phyloP scores from a whole-genome alignment of 1,140 invertebrate species.

The Caenorhabditis brenneri region DNA sequence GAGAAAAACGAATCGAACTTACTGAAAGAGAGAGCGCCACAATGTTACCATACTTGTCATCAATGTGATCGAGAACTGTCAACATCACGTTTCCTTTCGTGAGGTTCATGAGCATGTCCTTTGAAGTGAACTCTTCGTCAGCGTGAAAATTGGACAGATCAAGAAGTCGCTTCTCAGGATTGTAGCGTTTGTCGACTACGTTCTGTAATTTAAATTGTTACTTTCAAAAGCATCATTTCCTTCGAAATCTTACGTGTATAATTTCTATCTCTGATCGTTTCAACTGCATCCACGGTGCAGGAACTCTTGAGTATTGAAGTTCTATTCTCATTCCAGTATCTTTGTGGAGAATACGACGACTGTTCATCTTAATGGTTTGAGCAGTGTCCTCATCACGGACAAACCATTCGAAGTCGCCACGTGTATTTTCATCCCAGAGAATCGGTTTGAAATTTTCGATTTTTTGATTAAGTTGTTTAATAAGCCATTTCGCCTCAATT shows the following conservation, averaged over 20 bases:
- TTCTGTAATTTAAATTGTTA: background rate
- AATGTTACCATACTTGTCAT: slow-evolving; percentile 26
- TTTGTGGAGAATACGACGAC: background rate
- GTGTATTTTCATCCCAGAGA: slow-evolving; percentile 1
- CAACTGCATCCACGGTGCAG: slow-evolving; percentile 11
- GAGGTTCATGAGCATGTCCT: slow-evolving; percentile 17
- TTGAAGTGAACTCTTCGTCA: slow-evolving; percentile 18
- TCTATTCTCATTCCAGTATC: background rate
- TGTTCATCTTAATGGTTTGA: background rate
- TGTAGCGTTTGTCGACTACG: slow-evolving; percentile 10
- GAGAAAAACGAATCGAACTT: background rate
- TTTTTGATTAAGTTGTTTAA: slow-evolving; percentile 21
- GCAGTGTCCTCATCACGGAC: slow-evolving; percentile 29
- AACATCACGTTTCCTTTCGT: slow-evolving; percentile 29
- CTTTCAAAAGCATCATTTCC: background rate
- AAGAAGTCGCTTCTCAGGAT: background rate
- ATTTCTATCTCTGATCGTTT: background rate
- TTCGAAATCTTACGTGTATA: background rate
- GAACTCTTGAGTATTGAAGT: background rate
- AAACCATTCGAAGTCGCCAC: slow-evolving; percentile 17
- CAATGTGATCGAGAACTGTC: slow-evolving; percentile 18
- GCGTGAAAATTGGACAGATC: background rate
- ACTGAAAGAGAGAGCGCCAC: background rate
- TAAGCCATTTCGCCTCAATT: slow-evolving; percentile 1
- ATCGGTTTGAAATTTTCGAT: slow-evolving; percentile 19